These are phyloP conservation scores for Amorpha juglandis DNA, from an alignment of 2,888 invertebrate genomes.

Conservation along the genomic window DNA sequence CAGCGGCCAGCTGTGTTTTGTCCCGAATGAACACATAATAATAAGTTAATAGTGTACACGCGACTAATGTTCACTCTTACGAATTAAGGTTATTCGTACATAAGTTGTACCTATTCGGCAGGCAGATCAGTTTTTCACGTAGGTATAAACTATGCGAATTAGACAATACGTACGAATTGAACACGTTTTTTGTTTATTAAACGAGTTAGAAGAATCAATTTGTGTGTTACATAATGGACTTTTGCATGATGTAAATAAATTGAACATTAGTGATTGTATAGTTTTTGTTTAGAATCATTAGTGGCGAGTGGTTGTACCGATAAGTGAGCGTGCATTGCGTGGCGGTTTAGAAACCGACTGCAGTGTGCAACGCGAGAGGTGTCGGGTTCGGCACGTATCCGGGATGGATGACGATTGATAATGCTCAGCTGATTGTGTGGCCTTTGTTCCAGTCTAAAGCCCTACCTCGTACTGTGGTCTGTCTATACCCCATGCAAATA, in stretches of 20 bases:
- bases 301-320: not conserved
- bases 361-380: slow-evolving; percentile 4
- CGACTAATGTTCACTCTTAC: not conserved
- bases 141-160: not conserved
- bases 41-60: slow-evolving; percentile 1
- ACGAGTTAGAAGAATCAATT: not conserved
- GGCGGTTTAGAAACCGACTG: slow-evolving; percentile 13
- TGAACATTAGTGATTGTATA: not conserved
- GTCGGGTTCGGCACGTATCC: not conserved
- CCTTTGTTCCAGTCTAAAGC: too few species aligned
- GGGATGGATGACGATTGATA: too few species aligned
- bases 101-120: slow-evolving; percentile 2
- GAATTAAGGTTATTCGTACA: not conserved
- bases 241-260: slow-evolving; percentile 3
- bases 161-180: not conserved
- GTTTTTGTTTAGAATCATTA: slow-evolving; percentile 15
- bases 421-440: too few species aligned
- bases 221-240: slow-evolving; percentile 1
- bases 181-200: slow-evolving; percentile 12
- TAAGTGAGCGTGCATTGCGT: not conserved
- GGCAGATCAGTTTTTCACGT: too few species aligned
- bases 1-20: slow-evolving; percentile 13
- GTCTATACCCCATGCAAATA: too few species aligned
- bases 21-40: slow-evolving; percentile 9
- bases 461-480: too few species aligned